phyloP scores from a whole-genome alignment of 2,888 invertebrate species.

The Punctoribates punctum region DNA sequence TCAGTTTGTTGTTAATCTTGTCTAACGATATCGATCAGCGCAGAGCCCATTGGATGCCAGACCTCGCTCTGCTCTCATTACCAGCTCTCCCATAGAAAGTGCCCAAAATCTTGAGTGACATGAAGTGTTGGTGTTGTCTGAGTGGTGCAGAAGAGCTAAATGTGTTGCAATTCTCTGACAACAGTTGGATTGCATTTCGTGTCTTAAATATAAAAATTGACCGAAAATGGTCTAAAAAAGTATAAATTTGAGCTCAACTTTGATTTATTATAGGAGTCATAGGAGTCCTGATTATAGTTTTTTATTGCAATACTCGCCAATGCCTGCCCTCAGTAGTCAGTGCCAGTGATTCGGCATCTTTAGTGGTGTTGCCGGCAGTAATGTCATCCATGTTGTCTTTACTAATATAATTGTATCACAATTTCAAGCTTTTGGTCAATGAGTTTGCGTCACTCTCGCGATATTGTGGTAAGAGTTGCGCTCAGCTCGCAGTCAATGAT shows the following conservation, averaged over 20 bases:
- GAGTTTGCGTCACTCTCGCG: constrained; percentile 29
- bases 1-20: constrained; percentile 13
- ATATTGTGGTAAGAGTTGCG: constrained; percentile 23
- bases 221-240: constrained; percentile 28
- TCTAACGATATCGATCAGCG: neutral
- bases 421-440: constrained; percentile 32
- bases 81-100: neutral
- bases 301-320: constrained; percentile 6
- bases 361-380: neutral
- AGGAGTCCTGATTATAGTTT: constrained; percentile 28
- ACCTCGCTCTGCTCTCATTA: neutral
- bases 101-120: neutral
- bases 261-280: constrained; percentile 37
- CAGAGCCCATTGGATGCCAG: neutral
- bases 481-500: constrained; percentile 33
- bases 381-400: constrained; percentile 29
- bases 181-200: neutral
- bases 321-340: neutral
- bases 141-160: neutral
- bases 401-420: constrained; percentile 30
- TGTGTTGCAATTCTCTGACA: neutral
- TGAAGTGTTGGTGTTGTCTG: neutral
- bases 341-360: neutral
- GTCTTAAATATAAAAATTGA: neutral
- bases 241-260: constrained; percentile 15